A percentile compares a stretch with the other conserved stretches of the same genome.
These are phyloP conservation scores for Macaca fascicularis DNA, from an alignment of 2,113 vertebrate genomes.

Conservation along the genomic window DNA sequence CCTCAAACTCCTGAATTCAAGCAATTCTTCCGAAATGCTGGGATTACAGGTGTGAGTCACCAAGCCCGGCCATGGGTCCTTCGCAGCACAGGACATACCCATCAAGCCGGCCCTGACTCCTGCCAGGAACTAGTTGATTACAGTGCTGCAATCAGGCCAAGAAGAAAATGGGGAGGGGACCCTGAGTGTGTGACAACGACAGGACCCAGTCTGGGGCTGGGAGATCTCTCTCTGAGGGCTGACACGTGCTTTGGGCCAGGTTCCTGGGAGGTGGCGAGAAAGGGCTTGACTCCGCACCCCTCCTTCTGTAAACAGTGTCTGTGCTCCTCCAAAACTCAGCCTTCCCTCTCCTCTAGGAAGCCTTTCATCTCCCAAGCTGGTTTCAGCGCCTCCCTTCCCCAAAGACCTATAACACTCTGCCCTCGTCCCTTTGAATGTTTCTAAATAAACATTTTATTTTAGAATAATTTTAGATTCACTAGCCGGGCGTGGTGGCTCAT, in stretches of 20 bases:
- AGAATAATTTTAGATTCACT: not conserved
- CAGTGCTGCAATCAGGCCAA: rapidly evolving
- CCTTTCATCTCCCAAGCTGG: not conserved
- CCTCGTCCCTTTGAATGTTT: not conserved
- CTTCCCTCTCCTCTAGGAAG: too few relatives aligned
- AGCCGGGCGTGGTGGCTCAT: too few relatives aligned
- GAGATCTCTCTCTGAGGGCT: not conserved
- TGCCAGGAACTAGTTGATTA: not conserved
- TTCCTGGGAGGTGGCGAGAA: not conserved
- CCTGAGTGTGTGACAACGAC: not conserved
- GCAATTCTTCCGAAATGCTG: too few relatives aligned
- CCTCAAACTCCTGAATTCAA: too few relatives aligned
- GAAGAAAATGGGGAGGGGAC: not conserved
- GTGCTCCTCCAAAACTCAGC: not conserved
- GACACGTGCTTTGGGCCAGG: not conserved
- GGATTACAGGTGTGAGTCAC: too few relatives aligned
- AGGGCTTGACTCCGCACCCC: rapidly evolving
- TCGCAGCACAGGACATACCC: not conserved
- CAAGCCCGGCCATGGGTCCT: not conserved
- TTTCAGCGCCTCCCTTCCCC: not conserved
- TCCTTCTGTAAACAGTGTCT: not conserved
- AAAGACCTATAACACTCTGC: not conserved
- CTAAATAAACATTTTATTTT: not conserved
- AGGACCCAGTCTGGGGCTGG: not conserved
- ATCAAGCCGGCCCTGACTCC: rapidly evolving